Evolutionary conservation across 2,113 vertebrate genomes (phyloP).

Genomic region (Salvelinus fontinalis): DNA sequence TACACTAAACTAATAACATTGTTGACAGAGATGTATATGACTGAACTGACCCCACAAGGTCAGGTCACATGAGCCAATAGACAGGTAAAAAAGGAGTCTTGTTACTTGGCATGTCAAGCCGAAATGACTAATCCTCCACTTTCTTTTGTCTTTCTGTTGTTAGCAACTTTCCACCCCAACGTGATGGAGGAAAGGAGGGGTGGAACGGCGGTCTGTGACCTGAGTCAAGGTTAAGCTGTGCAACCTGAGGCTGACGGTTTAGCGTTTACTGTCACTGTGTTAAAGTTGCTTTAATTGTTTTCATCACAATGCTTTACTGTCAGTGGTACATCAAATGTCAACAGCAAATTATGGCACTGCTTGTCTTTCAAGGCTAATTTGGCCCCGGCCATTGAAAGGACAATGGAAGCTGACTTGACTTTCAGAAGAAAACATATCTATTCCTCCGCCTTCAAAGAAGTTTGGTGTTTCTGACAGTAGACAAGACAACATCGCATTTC

Average conservation of each 20-base stretch:
- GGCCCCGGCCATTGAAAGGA: neutral
- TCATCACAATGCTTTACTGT: slow-evolving; percentile 36
- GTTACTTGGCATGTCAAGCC: slow-evolving; percentile 15
- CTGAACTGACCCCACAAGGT: neutral
- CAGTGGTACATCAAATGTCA: slow-evolving; percentile 39
- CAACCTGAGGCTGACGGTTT: slow-evolving; percentile 30
- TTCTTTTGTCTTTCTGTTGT: slow-evolving; percentile 19
- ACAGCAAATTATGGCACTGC: slow-evolving; percentile 41
- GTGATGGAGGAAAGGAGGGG: slow-evolving; percentile 1
- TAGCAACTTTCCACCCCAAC: neutral
- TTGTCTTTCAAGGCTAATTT: slow-evolving; percentile 36
- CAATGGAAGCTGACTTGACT: neutral
- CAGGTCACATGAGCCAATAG: neutral
- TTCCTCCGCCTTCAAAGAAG: neutral
- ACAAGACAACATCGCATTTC: too few species aligned
- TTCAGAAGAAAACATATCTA: neutral
- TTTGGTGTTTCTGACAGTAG: too few species aligned
- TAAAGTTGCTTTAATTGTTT: slow-evolving; percentile 34
- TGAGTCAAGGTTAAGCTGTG: slow-evolving; percentile 37
- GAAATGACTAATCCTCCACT: slow-evolving; percentile 17
- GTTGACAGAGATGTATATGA: slow-evolving; percentile 5
- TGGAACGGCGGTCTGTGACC: neutral
- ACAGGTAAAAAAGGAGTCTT: neutral
- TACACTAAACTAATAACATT: neutral
- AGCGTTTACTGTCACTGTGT: slow-evolving; percentile 36